Percentiles rank a stretch among this genome's conserved stretches.
Evolutionary conservation across 2,888 invertebrate genomes (phyloP).

Genomic region (Heliconius aoede): DNA sequence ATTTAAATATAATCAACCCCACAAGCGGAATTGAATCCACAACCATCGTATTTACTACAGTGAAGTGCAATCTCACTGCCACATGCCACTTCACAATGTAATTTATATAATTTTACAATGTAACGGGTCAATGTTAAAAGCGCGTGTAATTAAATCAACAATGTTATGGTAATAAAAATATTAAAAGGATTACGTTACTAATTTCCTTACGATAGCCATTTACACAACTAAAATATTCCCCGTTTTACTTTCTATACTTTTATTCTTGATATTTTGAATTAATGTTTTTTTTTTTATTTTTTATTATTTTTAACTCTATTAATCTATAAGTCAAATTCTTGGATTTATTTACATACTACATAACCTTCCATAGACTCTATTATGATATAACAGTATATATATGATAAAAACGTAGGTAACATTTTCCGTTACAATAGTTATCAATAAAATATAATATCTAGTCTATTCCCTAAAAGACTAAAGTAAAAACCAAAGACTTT

Average conservation of each 20-base stretch:
- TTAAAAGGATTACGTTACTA: background rate
- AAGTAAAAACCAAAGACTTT: too few species aligned
- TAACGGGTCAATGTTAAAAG: constrained; percentile 52
- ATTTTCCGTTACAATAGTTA: background rate
- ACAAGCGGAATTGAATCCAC: background rate
- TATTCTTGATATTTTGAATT: too few species aligned
- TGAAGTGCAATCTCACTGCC: too few species aligned
- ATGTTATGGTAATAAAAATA: constrained; percentile 26
- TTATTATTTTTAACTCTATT: background rate
- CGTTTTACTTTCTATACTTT: background rate
- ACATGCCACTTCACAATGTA: constrained; percentile 58
- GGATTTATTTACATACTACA: background rate
- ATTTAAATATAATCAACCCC: too few species aligned
- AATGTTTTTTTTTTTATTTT: background rate
- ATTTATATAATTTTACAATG: constrained; percentile 68
- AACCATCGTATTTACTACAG: background rate
- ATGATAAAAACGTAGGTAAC: background rate
- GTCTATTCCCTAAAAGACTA: too few species aligned
- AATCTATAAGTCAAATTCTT: too few species aligned
- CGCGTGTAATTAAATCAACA: constrained; percentile 48
- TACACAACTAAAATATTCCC: background rate
- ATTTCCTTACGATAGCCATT: background rate
- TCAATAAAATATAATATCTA: too few species aligned
- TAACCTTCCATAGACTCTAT: background rate
- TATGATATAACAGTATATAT: too few species aligned